A percentile compares a stretch with the other conserved stretches of the same genome.
Evolutionary conservation across 2,797 vertebrate genomes (phyloP).

Genomic region (Leuciscus waleckii): DNA sequence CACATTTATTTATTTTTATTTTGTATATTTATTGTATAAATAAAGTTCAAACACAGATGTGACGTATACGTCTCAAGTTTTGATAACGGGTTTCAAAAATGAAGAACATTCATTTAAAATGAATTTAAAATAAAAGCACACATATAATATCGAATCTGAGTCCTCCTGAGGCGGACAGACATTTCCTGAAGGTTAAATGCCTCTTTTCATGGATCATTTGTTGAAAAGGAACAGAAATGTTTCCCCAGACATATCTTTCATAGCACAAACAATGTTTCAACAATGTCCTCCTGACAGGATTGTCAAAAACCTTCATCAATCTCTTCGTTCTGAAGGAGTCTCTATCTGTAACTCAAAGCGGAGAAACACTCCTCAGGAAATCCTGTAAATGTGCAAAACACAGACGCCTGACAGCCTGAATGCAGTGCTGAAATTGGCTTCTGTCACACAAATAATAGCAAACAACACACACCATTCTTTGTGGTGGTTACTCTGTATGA

Average conservation of each 20-base stretch:
- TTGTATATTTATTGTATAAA: neutral
- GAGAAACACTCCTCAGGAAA: conserved; percentile 24
- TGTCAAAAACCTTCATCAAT: conserved; percentile 12
- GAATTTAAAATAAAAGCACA: neutral
- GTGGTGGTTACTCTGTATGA: neutral
- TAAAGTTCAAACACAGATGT: neutral
- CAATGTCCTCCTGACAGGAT: neutral
- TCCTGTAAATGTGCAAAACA: conserved; percentile 27
- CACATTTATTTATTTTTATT: neutral
- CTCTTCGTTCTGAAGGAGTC: neutral
- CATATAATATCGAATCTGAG: neutral
- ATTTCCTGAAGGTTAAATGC: neutral
- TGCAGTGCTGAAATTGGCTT: conserved; percentile 6
- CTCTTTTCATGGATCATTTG: neutral
- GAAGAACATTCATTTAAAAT: neutral
- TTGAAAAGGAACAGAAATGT: neutral
- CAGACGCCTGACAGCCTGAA: conserved; percentile 1
- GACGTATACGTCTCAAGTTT: neutral
- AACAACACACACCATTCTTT: conserved; percentile 3
- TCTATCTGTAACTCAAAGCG: conserved; percentile 13
- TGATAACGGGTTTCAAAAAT: neutral
- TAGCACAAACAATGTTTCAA: neutral
- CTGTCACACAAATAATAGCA: conserved; percentile 17
- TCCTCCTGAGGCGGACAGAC: neutral
- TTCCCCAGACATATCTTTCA: neutral